Evolutionary conservation across 2,113 vertebrate genomes (phyloP).

Genomic region (Corapipo altera): DNA sequence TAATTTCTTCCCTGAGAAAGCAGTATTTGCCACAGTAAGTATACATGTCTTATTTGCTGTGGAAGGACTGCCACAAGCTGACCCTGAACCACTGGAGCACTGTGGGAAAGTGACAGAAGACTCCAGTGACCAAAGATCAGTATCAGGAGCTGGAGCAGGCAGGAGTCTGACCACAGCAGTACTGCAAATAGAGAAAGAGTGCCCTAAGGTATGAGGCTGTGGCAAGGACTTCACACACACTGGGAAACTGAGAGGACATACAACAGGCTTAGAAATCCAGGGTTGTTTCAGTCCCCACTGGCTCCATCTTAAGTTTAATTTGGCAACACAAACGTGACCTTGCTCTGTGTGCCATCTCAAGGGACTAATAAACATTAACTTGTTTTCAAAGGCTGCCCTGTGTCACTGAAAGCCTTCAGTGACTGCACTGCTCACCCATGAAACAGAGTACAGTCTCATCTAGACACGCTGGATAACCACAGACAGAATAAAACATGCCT

Average conservation of each 20-base stretch:
- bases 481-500: not conserved
- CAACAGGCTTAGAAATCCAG: not conserved
- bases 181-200: not conserved
- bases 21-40: not conserved
- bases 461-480: not conserved
- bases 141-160: not conserved
- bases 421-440: not conserved
- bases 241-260: not conserved
- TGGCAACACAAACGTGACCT: not conserved
- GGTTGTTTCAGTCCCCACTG: not conserved
- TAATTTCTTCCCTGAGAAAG: not conserved
- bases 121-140: not conserved
- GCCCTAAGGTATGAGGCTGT: not conserved
- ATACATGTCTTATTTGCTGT: not conserved
- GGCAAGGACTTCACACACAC: not conserved
- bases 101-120: not conserved
- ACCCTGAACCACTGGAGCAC: not conserved
- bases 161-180: not conserved
- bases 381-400: not conserved
- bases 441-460: not conserved
- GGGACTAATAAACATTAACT: not conserved
- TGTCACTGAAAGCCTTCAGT: not conserved
- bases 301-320: not conserved
- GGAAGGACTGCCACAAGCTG: not conserved
- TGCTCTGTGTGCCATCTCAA: not conserved